A percentile compares a stretch with the other conserved stretches of the same genome.
Conservation (phyloP, 35 echinoderm and acorn worm genomes). For the Anneissia japonica region DNA sequence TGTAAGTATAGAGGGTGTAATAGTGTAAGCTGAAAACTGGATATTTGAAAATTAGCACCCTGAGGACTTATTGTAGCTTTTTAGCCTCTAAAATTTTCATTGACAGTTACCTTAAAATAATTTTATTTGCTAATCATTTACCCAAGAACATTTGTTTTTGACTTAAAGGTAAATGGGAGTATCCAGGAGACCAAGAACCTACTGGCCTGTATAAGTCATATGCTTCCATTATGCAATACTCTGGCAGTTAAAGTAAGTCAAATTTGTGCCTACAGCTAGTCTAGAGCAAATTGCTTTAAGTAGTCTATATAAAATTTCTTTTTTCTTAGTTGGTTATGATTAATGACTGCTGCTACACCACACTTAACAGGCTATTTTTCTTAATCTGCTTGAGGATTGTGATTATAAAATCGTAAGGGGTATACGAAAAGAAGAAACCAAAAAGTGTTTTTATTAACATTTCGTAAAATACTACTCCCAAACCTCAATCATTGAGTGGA, state of each 20-base stretch:
- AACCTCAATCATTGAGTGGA: too few relatives aligned
- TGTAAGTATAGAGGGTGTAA: background rate
- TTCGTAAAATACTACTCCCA: too few relatives aligned
- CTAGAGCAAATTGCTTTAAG: too few relatives aligned
- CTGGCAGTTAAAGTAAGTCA: conserved; percentile 75
- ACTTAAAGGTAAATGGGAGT: conserved; percentile 73
- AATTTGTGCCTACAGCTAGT: too few relatives aligned
- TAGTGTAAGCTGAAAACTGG: background rate
- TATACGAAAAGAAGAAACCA: too few relatives aligned
- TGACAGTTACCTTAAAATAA: background rate
- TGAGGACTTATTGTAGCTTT: background rate
- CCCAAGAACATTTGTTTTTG: conserved; percentile 3
- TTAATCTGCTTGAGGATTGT: too few relatives aligned
- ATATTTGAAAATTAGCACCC: background rate
- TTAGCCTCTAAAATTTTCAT: background rate
- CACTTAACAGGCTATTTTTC: too few relatives aligned
- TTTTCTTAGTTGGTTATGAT: too few relatives aligned
- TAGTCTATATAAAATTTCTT: too few relatives aligned
- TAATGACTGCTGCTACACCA: too few relatives aligned
- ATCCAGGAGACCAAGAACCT: conserved; percentile 93
- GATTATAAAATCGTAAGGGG: too few relatives aligned
- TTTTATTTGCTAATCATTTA: background rate
- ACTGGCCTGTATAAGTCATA: conserved; percentile 46
- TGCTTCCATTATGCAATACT: conserved; percentile 76
- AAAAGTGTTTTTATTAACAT: too few relatives aligned